Base-by-base conservation (phyloP, 1,140 invertebrate genomes). In the Drosophila orosa region DNA sequence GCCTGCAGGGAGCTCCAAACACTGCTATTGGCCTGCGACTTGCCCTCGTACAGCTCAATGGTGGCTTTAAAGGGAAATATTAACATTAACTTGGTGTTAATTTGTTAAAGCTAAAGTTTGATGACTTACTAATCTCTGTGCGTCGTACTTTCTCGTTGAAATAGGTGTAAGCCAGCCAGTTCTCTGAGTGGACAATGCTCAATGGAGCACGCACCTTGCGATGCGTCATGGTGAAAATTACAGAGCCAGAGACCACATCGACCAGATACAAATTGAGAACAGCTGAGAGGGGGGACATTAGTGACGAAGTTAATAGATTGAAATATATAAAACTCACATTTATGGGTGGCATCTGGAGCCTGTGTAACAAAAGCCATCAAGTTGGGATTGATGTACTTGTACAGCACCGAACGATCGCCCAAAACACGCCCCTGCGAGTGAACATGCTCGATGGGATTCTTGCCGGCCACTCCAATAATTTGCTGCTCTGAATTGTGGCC, bases 351-450 rank as follows among this genome's bases (percentile, higher is more conserved):
- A 92, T 98, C 96, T 40, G 94, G 94, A 45, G 95, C 95, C 92
- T 97, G 94, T 1, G 97, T 96, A 9, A 97, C 94, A 73, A 99
- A 93, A 25, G 96, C 97, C 44, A 98, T 95, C 63, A 99, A 93
- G 93, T 99, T 99, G 24, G 99, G 99, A 94, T 99, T 99, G 48
- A 98, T 94, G 92, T 99, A 99, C 92, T 99, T 99, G 93, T 99
- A 99, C 19, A 99, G 94, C 40, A 99, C 98, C 90, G 97, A 98
- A 80, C 99, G 94, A 93, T 99, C 98, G 31, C 95, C 96, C 63
- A 99, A 93, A 29, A 99, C 98, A 80, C 98, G 95, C 27, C 99
- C 99, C 92, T 98, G 97, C 2, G 98, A 99, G 92, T 99, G 98
- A 10, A 99, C 97, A 83, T 96, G 95, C 93, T 99, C 98, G 74